Evolutionary conservation across 2,113 vertebrate genomes (phyloP), one percentile per base, ranked within the genome.

Genomic region (Rhadina sibilatrix): DNA sequence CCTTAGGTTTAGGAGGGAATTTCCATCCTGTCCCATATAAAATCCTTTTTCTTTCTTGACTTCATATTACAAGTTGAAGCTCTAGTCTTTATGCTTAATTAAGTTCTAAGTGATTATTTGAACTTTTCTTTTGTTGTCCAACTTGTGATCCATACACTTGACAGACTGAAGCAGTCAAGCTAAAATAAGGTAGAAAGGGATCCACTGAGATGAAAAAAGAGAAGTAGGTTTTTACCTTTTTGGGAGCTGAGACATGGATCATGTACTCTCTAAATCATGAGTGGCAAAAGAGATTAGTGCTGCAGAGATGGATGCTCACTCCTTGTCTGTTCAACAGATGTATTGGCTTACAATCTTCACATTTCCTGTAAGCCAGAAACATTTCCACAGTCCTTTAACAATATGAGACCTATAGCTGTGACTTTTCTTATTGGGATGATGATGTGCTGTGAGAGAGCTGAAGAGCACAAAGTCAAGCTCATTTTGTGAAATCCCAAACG

Each of bases 201-300:
- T 33, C 6, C 19, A 74, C 49, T 61, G 37, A 24, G 13, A 35
- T 40, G 27, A 65, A 70, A 77, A 83, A 65, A 44, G 30, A 77
- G 33, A 90, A 52, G 33, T 2, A 60, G 10, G 12, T 7, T 54
- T 72, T 60, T 38, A 64, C 18, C 31, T 83, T 94, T 84, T 60
- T 1, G 1, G 37, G 38, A 87, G 5, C 50, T 40, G 37, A 84
- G 44, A 44, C 6, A 28, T 2, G 2, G 1, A 1, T 65, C 11
- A 9, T 13, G 35, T n/a, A 23, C 30, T 42, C 21, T 31, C 25
- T 52, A 69, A 78, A 65, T 85, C 25, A 72, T 27, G n/a, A 74
- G 22, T 30, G 31, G 40, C 19, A 69, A 77, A 87, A 30, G 27
- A 74, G 56, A n/a, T 46, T 31, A 59, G 30, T 22, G 16, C 25